phyloP scores from a whole-genome alignment of 2,113 vertebrate species.

The Salvator merianae region DNA sequence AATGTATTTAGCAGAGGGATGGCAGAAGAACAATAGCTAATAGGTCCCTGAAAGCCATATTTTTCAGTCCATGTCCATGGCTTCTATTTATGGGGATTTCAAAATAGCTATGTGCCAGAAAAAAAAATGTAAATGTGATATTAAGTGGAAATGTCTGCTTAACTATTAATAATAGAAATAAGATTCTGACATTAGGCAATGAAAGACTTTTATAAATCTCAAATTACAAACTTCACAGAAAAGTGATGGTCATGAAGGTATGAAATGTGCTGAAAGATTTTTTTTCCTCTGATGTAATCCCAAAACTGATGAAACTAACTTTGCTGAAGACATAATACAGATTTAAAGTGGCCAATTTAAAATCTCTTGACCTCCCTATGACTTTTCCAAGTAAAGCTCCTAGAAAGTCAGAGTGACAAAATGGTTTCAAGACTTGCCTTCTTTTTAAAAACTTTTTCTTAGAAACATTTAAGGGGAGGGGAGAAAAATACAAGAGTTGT shows the following conservation, averaged over 20 bases:
- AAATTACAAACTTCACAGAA: conserved; percentile 16
- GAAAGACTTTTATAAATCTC: conserved; percentile 37
- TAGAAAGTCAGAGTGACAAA: conserved; percentile 62
- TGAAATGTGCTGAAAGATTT: conserved; percentile 16
- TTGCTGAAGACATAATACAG: conserved; percentile 44
- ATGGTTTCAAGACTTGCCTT: conserved; percentile 49
- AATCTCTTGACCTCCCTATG: conserved; percentile 62
- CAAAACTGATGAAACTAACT: conserved; percentile 44
- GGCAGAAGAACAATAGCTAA: conserved; percentile 46
- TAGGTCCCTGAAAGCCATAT: conserved; percentile 36
- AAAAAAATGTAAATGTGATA: conserved; percentile 40
- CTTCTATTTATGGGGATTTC: conserved; percentile 56
- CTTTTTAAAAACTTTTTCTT: conserved; percentile 56
- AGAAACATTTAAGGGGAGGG: conserved; percentile 55
- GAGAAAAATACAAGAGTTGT: conserved; percentile 47
- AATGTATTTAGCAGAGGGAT: conserved; percentile 37
- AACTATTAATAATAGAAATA: conserved; percentile 39
- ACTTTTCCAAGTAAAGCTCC: conserved; percentile 55
- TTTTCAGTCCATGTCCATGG: conserved; percentile 47
- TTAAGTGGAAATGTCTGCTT: conserved; percentile 41
- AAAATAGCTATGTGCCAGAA: conserved; percentile 12
- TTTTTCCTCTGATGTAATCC: not conserved
- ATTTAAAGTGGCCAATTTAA: conserved; percentile 52
- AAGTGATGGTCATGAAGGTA: not conserved
- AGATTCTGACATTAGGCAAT: conserved; percentile 50